phyloP scores from a whole-genome alignment of 2,113 vertebrate species.

The Lipophrys pholis region DNA sequence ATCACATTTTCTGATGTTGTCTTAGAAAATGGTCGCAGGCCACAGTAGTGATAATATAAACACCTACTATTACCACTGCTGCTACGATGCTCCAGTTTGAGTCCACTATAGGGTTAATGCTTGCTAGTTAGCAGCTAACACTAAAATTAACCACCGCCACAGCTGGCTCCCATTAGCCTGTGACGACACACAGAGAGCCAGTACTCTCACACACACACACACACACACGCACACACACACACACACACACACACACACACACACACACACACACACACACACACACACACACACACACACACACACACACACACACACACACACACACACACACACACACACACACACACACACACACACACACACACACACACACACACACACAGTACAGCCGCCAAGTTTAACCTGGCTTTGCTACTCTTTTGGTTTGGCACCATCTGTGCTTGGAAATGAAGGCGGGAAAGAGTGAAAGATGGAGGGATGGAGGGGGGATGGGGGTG shows the following conservation, averaged over 20 bases:
- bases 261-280: slow-evolving; percentile 58
- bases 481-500: slow-evolving; percentile 23
- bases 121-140: slow-evolving; percentile 67
- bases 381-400: slow-evolving; percentile 54
- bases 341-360: slow-evolving; percentile 26
- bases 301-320: slow-evolving; percentile 28
- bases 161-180: slow-evolving; percentile 84
- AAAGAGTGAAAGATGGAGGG: slow-evolving; percentile 24
- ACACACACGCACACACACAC: slow-evolving; percentile 17
- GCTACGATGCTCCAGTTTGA: slow-evolving; percentile 7
- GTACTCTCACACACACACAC: slow-evolving; percentile 60
- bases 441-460: slow-evolving; percentile 58
- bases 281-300: slow-evolving; percentile 11
- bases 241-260: slow-evolving; percentile 24
- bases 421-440: slow-evolving; percentile 68
- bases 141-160: slow-evolving; percentile 83
- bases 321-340: slow-evolving; percentile 67
- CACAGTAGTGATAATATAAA: neutral
- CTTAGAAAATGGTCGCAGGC: too few species aligned
- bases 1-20: too few species aligned
- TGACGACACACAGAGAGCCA: slow-evolving; percentile 73
- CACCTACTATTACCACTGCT: neutral
- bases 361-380: slow-evolving; percentile 29
- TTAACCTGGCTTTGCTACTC: slow-evolving; percentile 69
- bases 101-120: slow-evolving; percentile 61